These are phyloP conservation scores for Orestias chungarensis DNA, from an alignment of 2,797 vertebrate genomes.

Conservation along the genomic window DNA sequence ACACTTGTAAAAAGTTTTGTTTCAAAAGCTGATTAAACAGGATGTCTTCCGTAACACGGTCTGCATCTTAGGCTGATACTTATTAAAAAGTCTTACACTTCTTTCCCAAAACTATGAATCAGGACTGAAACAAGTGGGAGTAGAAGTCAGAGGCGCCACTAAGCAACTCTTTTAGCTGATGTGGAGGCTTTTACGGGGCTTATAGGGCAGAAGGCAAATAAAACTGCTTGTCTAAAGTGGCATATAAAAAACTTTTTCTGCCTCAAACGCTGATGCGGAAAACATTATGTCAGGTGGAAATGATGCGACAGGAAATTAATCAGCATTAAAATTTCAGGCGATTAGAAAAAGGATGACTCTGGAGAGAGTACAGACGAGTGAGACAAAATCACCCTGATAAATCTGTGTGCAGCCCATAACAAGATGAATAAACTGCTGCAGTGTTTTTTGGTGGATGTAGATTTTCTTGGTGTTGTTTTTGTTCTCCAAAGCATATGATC, in stretches of 20 bases:
- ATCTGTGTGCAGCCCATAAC: not conserved
- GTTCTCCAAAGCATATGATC: slow-evolving; percentile 15
- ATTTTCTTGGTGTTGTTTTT: not conserved
- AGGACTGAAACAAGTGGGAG: slow-evolving; percentile 13
- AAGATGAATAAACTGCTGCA: not conserved
- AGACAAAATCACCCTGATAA: not conserved
- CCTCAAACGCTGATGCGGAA: slow-evolving; percentile 11
- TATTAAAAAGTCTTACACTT: slow-evolving; percentile 27
- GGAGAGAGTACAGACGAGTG: not conserved
- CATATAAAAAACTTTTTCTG: slow-evolving; percentile 21
- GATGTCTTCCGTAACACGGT: slow-evolving; percentile 14
- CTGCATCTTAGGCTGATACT: slow-evolving; percentile 14
- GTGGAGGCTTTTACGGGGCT: slow-evolving; percentile 43
- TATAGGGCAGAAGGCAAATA: slow-evolving; percentile 48
- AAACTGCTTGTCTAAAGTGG: slow-evolving; percentile 42
- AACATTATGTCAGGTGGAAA: slow-evolving; percentile 1
- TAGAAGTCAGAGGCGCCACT: slow-evolving; percentile 14
- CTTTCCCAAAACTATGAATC: slow-evolving; percentile 37
- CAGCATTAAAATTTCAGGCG: not conserved
- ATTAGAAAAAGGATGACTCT: slow-evolving; percentile 18
- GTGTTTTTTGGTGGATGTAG: not conserved
- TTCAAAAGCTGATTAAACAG: slow-evolving; percentile 10
- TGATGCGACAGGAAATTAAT: slow-evolving; percentile 2
- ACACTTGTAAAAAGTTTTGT: not conserved
- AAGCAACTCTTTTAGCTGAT: slow-evolving; percentile 58